Evolutionary conservation across 2,888 invertebrate genomes (phyloP).

Genomic region (Lepidonotus clava): DNA sequence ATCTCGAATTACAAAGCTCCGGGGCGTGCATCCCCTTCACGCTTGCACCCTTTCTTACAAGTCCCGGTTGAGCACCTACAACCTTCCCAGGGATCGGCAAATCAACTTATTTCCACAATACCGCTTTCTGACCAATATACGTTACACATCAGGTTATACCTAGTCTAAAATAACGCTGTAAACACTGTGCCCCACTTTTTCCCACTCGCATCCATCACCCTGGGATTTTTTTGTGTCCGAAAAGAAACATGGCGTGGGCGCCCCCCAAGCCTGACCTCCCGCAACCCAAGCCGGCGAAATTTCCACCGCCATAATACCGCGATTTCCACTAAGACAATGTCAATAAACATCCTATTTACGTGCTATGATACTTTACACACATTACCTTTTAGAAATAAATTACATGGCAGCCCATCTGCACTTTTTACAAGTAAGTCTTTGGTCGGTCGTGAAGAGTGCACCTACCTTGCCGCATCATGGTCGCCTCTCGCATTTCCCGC

Average conservation of each 20-base stretch:
- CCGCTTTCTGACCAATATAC: too few relatives aligned
- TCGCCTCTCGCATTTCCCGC: conserved; percentile 53
- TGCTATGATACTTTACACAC: not conserved
- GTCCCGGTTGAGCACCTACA: too few relatives aligned
- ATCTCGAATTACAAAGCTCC: too few relatives aligned
- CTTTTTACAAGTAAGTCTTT: conserved; percentile 21
- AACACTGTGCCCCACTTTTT: conserved; percentile 3
- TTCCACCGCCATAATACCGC: not conserved
- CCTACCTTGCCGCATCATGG: conserved; percentile 52
- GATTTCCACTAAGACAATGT: not conserved
- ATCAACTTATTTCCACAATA: too few relatives aligned
- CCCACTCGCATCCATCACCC: not conserved
- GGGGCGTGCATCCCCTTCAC: too few relatives aligned
- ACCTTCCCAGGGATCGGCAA: too few relatives aligned
- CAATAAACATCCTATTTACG: too few relatives aligned
- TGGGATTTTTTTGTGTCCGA: not conserved
- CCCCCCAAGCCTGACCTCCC: not conserved
- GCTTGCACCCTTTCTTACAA: too few relatives aligned
- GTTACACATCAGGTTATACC: too few relatives aligned
- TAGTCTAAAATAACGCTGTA: not conserved
- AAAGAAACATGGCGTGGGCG: conserved; percentile 44
- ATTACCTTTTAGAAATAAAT: not conserved
- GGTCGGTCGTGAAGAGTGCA: not conserved
- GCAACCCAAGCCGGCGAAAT: conserved; percentile 31
- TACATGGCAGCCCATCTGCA: not conserved